Conservation (phyloP, 2,113 vertebrate species). For the Rallus limicola region DNA sequence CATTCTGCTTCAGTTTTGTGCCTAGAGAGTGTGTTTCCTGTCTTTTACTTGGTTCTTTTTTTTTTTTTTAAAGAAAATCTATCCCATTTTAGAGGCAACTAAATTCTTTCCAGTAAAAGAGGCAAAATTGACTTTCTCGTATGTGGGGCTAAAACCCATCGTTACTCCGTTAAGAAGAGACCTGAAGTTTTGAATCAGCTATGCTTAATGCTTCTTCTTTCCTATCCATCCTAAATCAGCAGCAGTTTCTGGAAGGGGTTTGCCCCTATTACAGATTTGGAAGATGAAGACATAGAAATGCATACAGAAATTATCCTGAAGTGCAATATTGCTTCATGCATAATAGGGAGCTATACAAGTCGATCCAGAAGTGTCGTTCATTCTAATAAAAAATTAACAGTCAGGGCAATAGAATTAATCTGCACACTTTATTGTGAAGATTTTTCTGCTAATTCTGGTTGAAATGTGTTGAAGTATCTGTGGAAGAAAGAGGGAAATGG, state of each 20-base stretch:
- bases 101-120: background rate
- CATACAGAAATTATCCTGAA: background rate
- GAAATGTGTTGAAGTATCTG: background rate
- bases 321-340: background rate
- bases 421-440: background rate
- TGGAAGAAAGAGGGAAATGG: background rate
- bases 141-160: background rate
- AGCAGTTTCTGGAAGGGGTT: background rate
- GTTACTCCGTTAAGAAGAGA: accelerated
- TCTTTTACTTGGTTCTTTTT: background rate
- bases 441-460: background rate
- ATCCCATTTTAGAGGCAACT: background rate
- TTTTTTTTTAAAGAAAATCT: background rate
- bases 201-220: background rate
- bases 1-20: background rate
- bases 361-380: accelerated
- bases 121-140: background rate
- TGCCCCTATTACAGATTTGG: background rate
- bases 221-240: background rate
- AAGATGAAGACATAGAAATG: background rate
- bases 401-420: background rate
- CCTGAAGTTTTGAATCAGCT: background rate
- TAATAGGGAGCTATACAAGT: background rate
- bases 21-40: background rate
- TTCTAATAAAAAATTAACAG: background rate